Percentiles rank a stretch among this genome's conserved stretches.
Conservation (phyloP, 92 coral and sea anemone species). For the Zoanthus solanderi region DNA sequence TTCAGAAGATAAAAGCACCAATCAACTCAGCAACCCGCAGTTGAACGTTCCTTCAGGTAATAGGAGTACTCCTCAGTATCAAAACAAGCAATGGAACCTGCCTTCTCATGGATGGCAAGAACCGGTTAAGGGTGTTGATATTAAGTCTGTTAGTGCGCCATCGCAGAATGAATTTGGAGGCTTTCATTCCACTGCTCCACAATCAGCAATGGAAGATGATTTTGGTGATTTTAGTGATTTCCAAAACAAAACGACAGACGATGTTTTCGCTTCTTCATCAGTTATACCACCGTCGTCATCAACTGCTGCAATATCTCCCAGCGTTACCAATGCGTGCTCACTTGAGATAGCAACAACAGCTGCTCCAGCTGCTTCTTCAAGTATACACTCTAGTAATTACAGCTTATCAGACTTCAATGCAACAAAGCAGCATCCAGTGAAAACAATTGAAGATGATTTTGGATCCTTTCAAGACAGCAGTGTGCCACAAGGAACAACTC, state of each 20-base stretch:
- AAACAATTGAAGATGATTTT: conserved; percentile 54
- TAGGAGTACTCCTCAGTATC: not conserved
- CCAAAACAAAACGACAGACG: conserved; percentile 41
- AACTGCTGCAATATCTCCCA: not conserved
- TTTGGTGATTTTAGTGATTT: conserved; percentile 72
- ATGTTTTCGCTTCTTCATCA: not conserved
- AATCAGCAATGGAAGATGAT: conserved; percentile 28
- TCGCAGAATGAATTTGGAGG: conserved; percentile 40
- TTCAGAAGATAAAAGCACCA: not conserved
- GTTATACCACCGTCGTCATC: not conserved
- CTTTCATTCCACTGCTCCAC: conserved; percentile 38
- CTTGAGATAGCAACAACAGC: not conserved
- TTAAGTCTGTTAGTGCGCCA: not conserved
- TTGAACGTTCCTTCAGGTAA: conserved; percentile 11
- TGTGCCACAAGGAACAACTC: conserved; percentile 30
- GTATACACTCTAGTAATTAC: conserved; percentile 28
- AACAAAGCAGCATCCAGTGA: conserved; percentile 13
- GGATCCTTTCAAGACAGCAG: conserved; percentile 63
- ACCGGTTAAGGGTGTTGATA: not conserved
- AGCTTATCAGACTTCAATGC: not conserved
- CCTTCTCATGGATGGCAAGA: conserved; percentile 1
- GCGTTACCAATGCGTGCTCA: not conserved
- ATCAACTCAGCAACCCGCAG: not conserved
- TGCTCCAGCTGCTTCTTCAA: not conserved
- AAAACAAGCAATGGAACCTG: not conserved